Conservation (phyloP, 2,113 vertebrate species). For the Jacana jacana region DNA sequence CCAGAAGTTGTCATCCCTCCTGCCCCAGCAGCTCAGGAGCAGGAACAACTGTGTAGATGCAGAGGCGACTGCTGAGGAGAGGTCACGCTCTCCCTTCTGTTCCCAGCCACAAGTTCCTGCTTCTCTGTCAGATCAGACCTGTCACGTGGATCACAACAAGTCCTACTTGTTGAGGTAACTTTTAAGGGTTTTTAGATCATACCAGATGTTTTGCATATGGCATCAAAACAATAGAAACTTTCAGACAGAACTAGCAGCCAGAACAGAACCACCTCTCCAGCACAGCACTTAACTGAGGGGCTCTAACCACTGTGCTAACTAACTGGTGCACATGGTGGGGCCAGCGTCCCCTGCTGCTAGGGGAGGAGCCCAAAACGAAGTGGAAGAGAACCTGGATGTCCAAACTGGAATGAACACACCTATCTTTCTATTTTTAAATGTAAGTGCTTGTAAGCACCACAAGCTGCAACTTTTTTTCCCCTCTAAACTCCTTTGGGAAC, state of each 20-base stretch:
- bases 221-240: background rate
- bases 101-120: background rate
- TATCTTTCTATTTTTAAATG: background rate
- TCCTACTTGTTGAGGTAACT: background rate
- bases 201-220: background rate
- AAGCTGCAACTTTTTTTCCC: background rate
- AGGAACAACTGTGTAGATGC: background rate
- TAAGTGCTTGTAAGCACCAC: background rate
- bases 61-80: background rate
- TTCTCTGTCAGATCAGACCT: background rate
- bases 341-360: background rate
- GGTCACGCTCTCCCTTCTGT: fast-evolving
- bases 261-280: background rate
- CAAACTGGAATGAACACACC: background rate
- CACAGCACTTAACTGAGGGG: background rate
- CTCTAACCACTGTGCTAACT: too few relatives aligned
- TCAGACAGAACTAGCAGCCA: background rate
- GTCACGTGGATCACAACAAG: background rate
- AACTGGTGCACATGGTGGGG: fast-evolving
- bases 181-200: background rate
- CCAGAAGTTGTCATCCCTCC: background rate
- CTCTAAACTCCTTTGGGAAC: background rate
- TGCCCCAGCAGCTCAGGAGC: background rate
- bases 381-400: background rate
- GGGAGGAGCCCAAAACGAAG: background rate